phyloP scores from a whole-genome alignment of 2,888 invertebrate species.

The Listrodromus nycthemerus region DNA sequence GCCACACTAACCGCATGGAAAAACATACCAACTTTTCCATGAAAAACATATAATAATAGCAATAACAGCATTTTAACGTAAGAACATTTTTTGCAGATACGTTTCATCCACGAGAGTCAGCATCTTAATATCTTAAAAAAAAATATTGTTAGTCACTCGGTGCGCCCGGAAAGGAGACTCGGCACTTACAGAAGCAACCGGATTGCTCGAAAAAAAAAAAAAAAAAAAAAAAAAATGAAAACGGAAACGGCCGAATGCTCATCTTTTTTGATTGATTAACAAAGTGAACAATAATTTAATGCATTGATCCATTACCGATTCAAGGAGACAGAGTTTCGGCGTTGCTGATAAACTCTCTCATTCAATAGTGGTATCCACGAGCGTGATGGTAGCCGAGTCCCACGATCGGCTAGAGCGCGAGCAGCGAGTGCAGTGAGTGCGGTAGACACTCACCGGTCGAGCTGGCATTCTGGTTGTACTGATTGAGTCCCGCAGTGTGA shows the following conservation, averaged over 20 bases:
- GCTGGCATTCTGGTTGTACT: slow-evolving; percentile 84
- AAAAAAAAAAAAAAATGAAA: not conserved
- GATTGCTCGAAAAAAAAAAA: not conserved
- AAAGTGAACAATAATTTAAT: slow-evolving; percentile 36
- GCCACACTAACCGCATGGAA: too few relatives aligned
- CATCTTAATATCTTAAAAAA: not conserved
- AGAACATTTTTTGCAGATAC: not conserved
- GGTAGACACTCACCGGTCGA: slow-evolving; percentile 85
- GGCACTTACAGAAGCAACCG: slow-evolving; percentile 11
- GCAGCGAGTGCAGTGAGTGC: slow-evolving; percentile 85
- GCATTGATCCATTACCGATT: slow-evolving; percentile 65
- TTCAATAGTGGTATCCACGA: slow-evolving; percentile 81
- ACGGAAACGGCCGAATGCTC: not conserved
- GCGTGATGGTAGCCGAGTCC: slow-evolving; percentile 81
- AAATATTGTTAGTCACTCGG: slow-evolving; percentile 1
- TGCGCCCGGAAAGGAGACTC: slow-evolving; percentile 39
- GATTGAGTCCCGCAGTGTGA: slow-evolving; percentile 85
- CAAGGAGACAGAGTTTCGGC: slow-evolving; percentile 57
- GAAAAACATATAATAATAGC: too few relatives aligned
- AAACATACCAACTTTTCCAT: not conserved
- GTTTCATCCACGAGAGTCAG: not conserved
- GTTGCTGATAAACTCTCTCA: slow-evolving; percentile 57
- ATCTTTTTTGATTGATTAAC: slow-evolving; percentile 3
- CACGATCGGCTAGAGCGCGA: slow-evolving; percentile 83
- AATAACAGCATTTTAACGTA: not conserved